Evolutionary conservation across 2,113 vertebrate genomes (phyloP).

Genomic region (Eptatretus burgeri): DNA sequence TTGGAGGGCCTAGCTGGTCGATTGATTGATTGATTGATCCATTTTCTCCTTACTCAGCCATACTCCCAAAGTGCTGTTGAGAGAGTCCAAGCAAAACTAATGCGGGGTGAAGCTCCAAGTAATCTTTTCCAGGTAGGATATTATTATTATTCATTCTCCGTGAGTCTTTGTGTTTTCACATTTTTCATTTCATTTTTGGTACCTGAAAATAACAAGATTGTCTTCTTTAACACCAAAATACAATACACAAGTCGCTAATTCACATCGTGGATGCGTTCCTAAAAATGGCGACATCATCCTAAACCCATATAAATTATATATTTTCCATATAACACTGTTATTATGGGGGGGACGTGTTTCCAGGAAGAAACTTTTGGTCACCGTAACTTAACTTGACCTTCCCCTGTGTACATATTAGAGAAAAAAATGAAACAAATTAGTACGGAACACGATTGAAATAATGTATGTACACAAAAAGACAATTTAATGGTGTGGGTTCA

Average conservation of each 20-base stretch:
- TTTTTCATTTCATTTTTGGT: background rate
- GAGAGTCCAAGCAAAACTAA: conserved; percentile 60
- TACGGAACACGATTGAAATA: no score
- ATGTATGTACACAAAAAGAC: no score
- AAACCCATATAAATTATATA: background rate
- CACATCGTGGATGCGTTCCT: background rate
- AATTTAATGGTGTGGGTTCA: no score
- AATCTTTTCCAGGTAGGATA: conserved; percentile 61
- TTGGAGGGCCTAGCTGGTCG: no score
- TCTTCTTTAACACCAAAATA: background rate
- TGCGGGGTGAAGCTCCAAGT: conserved; percentile 58
- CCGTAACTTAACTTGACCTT: no score
- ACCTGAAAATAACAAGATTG: background rate
- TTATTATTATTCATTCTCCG: background rate
- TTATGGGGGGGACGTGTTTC: no score
- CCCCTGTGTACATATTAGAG: no score
- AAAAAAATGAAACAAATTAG: no score
- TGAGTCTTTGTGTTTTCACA: background rate
- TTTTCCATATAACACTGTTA: no score
- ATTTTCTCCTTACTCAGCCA: conserved; percentile 23
- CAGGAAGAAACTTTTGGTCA: no score
- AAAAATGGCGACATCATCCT: background rate
- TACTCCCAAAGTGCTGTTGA: conserved; percentile 84
- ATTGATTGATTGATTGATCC: conserved; percentile 7
- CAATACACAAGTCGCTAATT: background rate